A percentile compares a stretch with the other conserved stretches of the same genome.
Evolutionary conservation across 2,113 vertebrate genomes (phyloP).

Genomic region (Paramisgurnus dabryanus): DNA sequence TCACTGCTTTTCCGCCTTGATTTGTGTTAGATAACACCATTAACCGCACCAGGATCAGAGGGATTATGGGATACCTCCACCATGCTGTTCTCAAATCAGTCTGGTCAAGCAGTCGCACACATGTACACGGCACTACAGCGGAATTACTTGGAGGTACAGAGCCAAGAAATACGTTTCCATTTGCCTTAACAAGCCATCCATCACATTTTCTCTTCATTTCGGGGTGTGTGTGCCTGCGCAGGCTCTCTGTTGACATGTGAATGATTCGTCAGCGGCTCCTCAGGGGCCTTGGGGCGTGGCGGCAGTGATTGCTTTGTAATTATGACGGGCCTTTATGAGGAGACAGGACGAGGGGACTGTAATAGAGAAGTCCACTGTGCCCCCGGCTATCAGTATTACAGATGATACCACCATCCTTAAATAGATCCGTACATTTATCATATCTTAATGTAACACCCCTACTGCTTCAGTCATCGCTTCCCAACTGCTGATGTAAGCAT

Average conservation of each 20-base stretch:
- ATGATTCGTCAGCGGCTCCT: constrained; percentile 2
- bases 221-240: not conserved
- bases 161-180: constrained; percentile 33
- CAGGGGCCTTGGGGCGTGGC: not conserved
- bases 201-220: constrained; percentile 1
- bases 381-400: not conserved
- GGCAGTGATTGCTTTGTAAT: constrained; percentile 13
- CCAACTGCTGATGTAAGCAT: not conserved
- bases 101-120: constrained; percentile 6
- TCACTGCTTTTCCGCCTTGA: constrained; percentile 38
- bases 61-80: not conserved
- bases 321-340: not conserved
- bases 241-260: constrained; percentile 27
- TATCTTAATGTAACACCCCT: not conserved
- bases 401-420: not conserved
- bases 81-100: constrained; percentile 1
- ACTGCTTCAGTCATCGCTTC: not conserved
- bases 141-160: constrained; percentile 14
- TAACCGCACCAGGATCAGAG: constrained; percentile 23
- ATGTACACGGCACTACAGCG: not conserved
- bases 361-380: constrained; percentile 16
- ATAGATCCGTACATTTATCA: not conserved
- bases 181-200: constrained; percentile 38
- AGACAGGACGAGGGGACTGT: not conserved
- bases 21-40: constrained; percentile 50